These are phyloP conservation scores for Limnephilus lunatus DNA, from an alignment of 2,888 invertebrate genomes.

Conservation along the genomic window DNA sequence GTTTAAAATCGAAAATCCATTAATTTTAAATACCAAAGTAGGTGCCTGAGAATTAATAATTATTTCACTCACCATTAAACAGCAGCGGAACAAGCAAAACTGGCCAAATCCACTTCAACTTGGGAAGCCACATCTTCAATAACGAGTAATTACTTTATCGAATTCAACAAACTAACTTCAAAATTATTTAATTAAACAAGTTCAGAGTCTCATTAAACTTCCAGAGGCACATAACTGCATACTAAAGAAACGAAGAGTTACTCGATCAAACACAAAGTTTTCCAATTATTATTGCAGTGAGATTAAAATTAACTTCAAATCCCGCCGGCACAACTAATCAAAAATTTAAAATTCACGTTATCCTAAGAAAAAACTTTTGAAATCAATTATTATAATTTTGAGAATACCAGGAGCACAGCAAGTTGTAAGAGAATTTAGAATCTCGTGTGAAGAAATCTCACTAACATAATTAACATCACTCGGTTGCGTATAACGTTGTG, in stretches of 20 bases:
- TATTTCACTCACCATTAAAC: constrained; percentile 28
- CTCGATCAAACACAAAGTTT: not conserved
- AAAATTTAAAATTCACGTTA: not conserved
- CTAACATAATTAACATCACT: not conserved
- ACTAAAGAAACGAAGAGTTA: not conserved
- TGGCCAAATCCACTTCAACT: constrained; percentile 24
- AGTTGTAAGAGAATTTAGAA: not conserved
- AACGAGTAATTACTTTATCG: constrained; percentile 15
- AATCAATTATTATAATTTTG: not conserved
- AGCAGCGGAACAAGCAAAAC: not conserved
- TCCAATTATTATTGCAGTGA: constrained; percentile 2
- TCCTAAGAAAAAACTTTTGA: not conserved
- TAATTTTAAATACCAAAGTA: not conserved
- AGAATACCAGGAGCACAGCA: not conserved
- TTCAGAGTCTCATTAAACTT: constrained; percentile 15
- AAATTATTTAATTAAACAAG: not conserved
- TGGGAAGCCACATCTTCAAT: not conserved
- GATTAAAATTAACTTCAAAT: not conserved
- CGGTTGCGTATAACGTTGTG: not conserved
- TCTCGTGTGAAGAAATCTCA: not conserved
- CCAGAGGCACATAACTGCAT: not conserved
- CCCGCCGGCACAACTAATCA: not conserved
- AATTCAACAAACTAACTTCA: not conserved
- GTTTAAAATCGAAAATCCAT: not conserved
- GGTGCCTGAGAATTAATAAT: not conserved